These are phyloP conservation scores for Hiodon tergisus DNA, from an alignment of 2,113 vertebrate species.

Conservation along the genomic window DNA sequence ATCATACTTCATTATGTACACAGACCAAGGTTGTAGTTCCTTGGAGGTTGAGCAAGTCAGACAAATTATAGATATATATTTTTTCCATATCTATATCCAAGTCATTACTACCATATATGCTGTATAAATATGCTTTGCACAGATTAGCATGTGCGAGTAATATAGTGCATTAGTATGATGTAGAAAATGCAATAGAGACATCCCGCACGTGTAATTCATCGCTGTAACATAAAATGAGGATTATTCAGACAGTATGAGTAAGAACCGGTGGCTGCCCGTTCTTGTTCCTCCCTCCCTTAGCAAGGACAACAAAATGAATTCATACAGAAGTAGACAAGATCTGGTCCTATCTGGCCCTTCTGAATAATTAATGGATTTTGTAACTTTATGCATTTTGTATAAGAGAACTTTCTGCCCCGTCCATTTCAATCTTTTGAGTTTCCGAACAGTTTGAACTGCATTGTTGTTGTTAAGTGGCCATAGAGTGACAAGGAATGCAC, in stretches of 20 bases:
- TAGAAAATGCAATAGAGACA: background rate
- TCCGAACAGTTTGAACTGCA: constrained; percentile 49
- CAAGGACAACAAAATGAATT: constrained; percentile 32
- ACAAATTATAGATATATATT: constrained; percentile 4
- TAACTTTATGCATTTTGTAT: constrained; percentile 43
- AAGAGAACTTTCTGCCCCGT: constrained; percentile 36
- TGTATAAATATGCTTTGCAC: background rate
- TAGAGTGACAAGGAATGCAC: constrained; percentile 42
- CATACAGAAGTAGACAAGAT: constrained; percentile 39
- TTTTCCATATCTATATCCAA: background rate
- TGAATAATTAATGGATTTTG: constrained; percentile 40
- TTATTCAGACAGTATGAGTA: constrained; percentile 18
- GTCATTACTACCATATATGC: background rate
- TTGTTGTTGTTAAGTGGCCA: constrained; percentile 55
- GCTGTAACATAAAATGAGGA: constrained; percentile 9
- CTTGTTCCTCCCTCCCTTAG: constrained; percentile 13
- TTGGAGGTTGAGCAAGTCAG: background rate
- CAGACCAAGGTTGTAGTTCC: constrained; percentile 1
- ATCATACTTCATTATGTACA: constrained; percentile 21
- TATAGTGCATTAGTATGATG: constrained; percentile 22
- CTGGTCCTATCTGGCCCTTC: constrained; percentile 29
- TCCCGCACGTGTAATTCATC: constrained; percentile 27
- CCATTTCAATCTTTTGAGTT: constrained; percentile 45
- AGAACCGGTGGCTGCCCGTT: constrained; percentile 21
- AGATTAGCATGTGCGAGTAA: constrained; percentile 21